Evolutionary conservation across 92 coral and sea anemone species (phyloP).

Genomic region (Bergia sp.): DNA sequence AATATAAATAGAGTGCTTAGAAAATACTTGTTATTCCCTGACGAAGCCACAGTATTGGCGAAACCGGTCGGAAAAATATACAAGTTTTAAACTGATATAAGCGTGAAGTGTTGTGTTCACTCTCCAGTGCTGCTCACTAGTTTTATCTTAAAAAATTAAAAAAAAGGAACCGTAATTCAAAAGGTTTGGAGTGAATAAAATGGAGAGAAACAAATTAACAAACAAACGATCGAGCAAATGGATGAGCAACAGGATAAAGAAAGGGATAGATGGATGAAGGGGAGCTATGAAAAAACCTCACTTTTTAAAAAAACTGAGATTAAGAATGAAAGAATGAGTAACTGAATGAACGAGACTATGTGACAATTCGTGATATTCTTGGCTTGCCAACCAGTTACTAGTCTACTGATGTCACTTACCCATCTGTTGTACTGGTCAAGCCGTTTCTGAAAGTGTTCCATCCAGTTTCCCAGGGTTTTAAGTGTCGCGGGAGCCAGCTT

Average conservation of each 20-base stretch:
- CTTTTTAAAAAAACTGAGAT: neutral
- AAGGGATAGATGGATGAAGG: neutral
- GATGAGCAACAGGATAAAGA: neutral
- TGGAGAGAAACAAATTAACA: too few species aligned
- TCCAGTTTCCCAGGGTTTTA: slow-evolving; percentile 98
- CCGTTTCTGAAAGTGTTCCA: slow-evolving; percentile 96
- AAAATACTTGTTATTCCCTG: too few species aligned
- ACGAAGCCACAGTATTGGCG: too few species aligned
- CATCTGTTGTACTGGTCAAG: slow-evolving; percentile 90
- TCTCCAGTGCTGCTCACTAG: too few species aligned
- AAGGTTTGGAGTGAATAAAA: too few species aligned
- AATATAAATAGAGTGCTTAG: too few species aligned
- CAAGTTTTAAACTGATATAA: too few species aligned
- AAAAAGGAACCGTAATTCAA: too few species aligned
- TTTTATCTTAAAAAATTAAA: too few species aligned
- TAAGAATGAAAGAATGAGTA: neutral
- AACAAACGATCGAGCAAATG: too few species aligned
- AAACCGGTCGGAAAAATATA: too few species aligned
- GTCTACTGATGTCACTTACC: slow-evolving; percentile 60
- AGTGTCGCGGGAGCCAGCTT: slow-evolving; percentile 98
- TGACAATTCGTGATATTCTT: neutral
- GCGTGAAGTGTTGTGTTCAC: too few species aligned
- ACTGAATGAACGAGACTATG: neutral
- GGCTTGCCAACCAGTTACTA: neutral
- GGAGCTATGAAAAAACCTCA: neutral